These are phyloP conservation scores for Pollenia amentaria DNA, from an alignment of 2,888 invertebrate genomes.

Conservation along the genomic window DNA sequence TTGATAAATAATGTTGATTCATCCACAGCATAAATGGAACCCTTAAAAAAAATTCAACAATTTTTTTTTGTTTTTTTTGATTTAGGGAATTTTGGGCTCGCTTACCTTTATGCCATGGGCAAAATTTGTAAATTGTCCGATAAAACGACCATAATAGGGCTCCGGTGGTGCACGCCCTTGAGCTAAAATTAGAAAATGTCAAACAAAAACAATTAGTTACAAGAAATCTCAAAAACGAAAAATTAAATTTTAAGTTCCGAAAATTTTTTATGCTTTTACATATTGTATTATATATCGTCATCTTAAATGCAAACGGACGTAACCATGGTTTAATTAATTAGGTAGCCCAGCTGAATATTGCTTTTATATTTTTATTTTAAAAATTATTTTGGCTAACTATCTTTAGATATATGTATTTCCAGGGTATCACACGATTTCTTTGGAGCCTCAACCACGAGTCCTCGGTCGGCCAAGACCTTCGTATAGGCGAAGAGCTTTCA, in stretches of 20 bases:
- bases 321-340: no score
- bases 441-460: no score
- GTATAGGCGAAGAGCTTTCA: no score
- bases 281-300: no score
- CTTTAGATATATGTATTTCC: no score
- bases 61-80: not conserved
- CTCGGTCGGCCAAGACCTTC: no score
- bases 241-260: not conserved
- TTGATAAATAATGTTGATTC: conserved; percentile 94
- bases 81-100: not conserved
- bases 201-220: conserved; percentile 20
- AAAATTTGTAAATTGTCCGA: conserved; percentile 90
- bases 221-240: not conserved
- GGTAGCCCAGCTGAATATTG: no score
- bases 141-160: conserved; percentile 91
- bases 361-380: no score
- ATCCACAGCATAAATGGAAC: conserved; percentile 94
- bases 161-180: conserved; percentile 84
- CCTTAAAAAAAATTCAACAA: conserved; percentile 82
- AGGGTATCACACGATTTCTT: no score
- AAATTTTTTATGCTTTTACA: no score
- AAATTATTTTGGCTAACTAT: no score
- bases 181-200: conserved; percentile 75
- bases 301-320: no score
- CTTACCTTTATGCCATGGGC: conserved; percentile 89